Conservation (phyloP, 2,888 invertebrate genomes). For the Andrena haemorrhoa region DNA sequence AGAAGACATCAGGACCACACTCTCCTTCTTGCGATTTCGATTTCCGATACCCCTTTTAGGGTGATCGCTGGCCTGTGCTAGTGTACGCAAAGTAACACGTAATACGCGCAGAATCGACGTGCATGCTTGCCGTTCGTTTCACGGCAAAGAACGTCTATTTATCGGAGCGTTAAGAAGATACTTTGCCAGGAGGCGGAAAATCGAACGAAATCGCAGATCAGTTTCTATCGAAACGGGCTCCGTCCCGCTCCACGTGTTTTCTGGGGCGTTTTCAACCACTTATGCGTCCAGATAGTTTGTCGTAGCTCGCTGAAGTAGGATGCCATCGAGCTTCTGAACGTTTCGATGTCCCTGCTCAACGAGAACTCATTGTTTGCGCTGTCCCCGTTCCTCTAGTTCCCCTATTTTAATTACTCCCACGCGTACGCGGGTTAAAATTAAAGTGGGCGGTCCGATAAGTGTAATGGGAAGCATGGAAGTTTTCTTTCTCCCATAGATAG, state of each 20-base stretch:
- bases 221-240: not conserved
- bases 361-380: no score
- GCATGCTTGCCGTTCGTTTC: conserved; percentile 1
- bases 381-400: no score
- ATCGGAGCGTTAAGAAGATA: conserved; percentile 44
- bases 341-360: not conserved
- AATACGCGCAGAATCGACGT: not conserved
- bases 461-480: not conserved
- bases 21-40: conserved; percentile 8
- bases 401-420: no score
- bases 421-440: no score
- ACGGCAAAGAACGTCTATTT: conserved; percentile 11
- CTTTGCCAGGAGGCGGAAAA: conserved; percentile 15
- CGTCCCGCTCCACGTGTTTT: not conserved
- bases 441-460: no score
- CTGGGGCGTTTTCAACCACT: not conserved
- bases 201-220: conserved; percentile 19
- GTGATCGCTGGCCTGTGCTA: not conserved
- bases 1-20: no score
- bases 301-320: not conserved
- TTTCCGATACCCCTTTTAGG: conserved; percentile 22
- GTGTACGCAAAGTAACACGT: not conserved
- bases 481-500: not conserved
- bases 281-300: not conserved
- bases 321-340: not conserved